phyloP scores from a whole-genome alignment of 2,797 vertebrate species.

The Centroberyx gerrardi region DNA sequence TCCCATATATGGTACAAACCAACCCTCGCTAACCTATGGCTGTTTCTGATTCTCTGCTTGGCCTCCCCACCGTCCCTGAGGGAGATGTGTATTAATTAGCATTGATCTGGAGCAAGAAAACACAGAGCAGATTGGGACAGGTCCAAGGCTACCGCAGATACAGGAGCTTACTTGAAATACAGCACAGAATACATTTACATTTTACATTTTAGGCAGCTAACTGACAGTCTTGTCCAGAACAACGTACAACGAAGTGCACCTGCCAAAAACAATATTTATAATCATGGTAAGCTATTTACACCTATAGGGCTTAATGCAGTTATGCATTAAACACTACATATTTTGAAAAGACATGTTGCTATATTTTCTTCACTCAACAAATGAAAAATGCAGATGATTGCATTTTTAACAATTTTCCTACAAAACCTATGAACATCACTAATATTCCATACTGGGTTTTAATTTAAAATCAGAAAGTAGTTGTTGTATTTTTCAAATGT shows the following conservation, averaged over 20 bases:
- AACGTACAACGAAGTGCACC: neutral
- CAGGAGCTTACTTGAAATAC: conserved; percentile 62
- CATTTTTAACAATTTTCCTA: neutral
- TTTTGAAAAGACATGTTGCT: too few relatives aligned
- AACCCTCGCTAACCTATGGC: conserved; percentile 37
- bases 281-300: neutral
- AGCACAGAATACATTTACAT: conserved; percentile 53
- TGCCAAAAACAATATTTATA: neutral
- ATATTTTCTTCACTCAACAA: too few relatives aligned
- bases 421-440: neutral
- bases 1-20: conserved; percentile 23
- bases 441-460: neutral
- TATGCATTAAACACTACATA: too few relatives aligned
- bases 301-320: neutral
- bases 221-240: conserved; percentile 2
- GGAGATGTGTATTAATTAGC: conserved; percentile 80
- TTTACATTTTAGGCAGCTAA: conserved; percentile 43
- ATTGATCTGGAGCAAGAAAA: conserved; percentile 79
- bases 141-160: conserved; percentile 67
- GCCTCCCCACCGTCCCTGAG: conserved; percentile 59
- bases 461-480: conserved; percentile 15
- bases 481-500: neutral
- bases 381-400: neutral
- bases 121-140: conserved; percentile 69
- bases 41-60: conserved; percentile 67